Base-by-base conservation (phyloP, 1,140 invertebrate genomes). In the Drosophila tropicalis region DNA sequence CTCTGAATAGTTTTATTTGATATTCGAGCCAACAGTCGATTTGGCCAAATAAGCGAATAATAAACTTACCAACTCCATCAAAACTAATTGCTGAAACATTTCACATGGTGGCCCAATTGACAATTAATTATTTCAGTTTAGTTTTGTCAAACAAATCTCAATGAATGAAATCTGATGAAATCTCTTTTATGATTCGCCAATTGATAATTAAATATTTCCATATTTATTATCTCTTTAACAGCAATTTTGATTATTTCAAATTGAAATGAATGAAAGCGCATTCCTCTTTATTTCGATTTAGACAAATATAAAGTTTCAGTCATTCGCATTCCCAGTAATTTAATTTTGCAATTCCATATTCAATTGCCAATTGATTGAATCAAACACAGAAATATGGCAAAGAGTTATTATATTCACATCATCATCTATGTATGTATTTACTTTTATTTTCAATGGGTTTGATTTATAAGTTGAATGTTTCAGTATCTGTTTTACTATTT, bases 381-480 rank as follows among this genome's bases (percentile, higher is more conserved):
- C 12, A 51, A 51, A 22, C 44, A 22, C 17, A 51, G 44, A 51
- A 1, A 51, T 4, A 22, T 3, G 22, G 44, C 17, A 22, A 22
- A 51, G 17, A 10, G 17, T 51, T 22, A 22, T 51, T 10, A 22
- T 51, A 12, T 51, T 51, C 44, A 51, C 44, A 51, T 51, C 44
- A 51, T 51, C 44, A 51, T 51, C 7, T 51, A 22, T 51, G 2
- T 51, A 51, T 51, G 12, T 39, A 39, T 13, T 5, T 39, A 39
- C 72, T 67, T 60, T 54, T 63, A 29, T 73, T 72, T 71, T 64
- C 41, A 74, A 69, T 81, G 55, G 39, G 67, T 77, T 71, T 67
- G 57, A 77, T 70, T 77, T 57, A 51, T 67, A 55, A 44, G 67
- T 72, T 76, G 41, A 36, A 40, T 56, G 13, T 44, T 72, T 81